A percentile compares a stretch with the other conserved stretches of the same genome.
Evolutionary conservation across 2,797 vertebrate species (phyloP).

Genomic region (Spizella passerina): DNA sequence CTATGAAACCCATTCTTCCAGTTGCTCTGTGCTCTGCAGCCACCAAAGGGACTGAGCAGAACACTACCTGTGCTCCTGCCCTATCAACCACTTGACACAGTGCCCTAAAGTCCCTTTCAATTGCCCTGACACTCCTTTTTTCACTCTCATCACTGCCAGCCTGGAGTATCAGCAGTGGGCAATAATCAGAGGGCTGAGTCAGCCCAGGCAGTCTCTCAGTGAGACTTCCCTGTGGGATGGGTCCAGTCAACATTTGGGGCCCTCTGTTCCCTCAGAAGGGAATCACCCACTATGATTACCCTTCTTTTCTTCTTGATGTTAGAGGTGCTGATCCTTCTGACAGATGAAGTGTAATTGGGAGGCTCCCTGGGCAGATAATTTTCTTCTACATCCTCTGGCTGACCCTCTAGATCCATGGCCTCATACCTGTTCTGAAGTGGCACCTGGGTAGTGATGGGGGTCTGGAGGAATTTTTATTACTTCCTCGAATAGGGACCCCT

Average conservation of each 20-base stretch:
- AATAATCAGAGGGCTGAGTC: too few relatives aligned
- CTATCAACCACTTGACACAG: background rate
- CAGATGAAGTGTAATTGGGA: too few relatives aligned
- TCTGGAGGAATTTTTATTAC: background rate
- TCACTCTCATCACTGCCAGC: background rate
- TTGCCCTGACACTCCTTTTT: background rate
- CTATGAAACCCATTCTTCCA: background rate
- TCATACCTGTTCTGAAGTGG: background rate
- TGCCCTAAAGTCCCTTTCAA: background rate
- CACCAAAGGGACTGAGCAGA: background rate
- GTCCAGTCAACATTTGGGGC: rapidly evolving
- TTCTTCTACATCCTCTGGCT: background rate
- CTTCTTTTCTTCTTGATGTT: too few relatives aligned
- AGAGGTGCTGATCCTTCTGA: background rate
- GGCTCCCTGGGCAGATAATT: too few relatives aligned
- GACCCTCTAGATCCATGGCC: background rate
- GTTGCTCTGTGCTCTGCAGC: background rate
- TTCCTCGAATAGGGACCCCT: background rate
- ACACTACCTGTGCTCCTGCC: background rate
- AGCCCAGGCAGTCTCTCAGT: background rate
- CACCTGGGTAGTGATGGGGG: too few relatives aligned
- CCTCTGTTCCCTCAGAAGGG: background rate
- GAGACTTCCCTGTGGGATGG: background rate
- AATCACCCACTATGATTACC: rapidly evolving
- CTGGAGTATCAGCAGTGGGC: too few relatives aligned